phyloP scores from a whole-genome alignment of 2,888 invertebrate genomes.

The Prenolepis imparis region DNA sequence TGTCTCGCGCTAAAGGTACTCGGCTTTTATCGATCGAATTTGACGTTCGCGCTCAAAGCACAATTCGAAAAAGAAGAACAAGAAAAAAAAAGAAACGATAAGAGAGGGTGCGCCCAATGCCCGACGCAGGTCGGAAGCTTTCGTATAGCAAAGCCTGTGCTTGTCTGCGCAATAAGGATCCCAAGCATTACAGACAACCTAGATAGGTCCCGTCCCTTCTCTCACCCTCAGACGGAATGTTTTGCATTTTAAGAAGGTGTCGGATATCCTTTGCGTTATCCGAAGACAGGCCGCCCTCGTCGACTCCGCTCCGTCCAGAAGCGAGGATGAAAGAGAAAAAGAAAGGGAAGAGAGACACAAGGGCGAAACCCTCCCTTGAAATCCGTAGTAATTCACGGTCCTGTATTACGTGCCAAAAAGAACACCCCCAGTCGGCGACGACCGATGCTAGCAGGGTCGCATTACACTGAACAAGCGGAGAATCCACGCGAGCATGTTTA shows the following conservation, averaged over 20 bases:
- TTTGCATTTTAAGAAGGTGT: slow-evolving; percentile 86
- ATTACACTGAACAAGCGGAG: slow-evolving; percentile 45
- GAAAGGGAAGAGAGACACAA: slow-evolving; percentile 60
- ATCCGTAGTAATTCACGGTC: slow-evolving; percentile 79
- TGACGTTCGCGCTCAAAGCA: slow-evolving; percentile 50
- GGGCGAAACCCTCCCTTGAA: slow-evolving; percentile 71
- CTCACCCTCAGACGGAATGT: slow-evolving; percentile 80
- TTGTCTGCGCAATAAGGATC: slow-evolving; percentile 78
- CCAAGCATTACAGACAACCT: slow-evolving; percentile 66
- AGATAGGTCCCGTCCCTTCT: slow-evolving; percentile 65
- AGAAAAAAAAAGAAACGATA: slow-evolving; percentile 7
- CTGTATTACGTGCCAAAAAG: slow-evolving; percentile 74
- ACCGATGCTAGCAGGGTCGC: slow-evolving; percentile 43
- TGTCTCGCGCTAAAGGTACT: slow-evolving; percentile 7
- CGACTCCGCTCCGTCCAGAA: slow-evolving; percentile 51
- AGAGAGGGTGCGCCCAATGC: slow-evolving; percentile 61
- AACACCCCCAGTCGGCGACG: slow-evolving; percentile 54
- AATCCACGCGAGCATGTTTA: slow-evolving; percentile 31
- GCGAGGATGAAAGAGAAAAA: slow-evolving; percentile 38
- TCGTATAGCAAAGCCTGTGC: slow-evolving; percentile 75
- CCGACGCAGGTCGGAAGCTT: slow-evolving; percentile 68
- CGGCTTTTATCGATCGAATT: slow-evolving; percentile 43
- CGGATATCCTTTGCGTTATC: slow-evolving; percentile 80
- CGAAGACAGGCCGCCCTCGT: slow-evolving; percentile 74
- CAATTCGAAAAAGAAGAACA: slow-evolving; percentile 37